A percentile compares a stretch with the other conserved stretches of the same genome.
Evolutionary conservation across 2,888 invertebrate genomes (phyloP).

Genomic region (Exephanes ischioxanthus): DNA sequence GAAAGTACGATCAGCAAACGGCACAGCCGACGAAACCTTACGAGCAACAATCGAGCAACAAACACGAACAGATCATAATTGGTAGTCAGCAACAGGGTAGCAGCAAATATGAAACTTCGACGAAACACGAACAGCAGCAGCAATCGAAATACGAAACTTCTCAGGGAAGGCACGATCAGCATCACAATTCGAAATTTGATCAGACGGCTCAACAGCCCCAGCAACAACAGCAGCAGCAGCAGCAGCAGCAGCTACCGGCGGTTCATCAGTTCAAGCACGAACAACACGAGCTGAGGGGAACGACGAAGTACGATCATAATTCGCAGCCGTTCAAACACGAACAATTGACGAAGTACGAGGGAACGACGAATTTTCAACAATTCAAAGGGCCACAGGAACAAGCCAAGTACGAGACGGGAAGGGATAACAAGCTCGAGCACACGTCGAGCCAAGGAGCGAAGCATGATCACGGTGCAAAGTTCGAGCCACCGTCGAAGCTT

Average conservation of each 20-base stretch:
- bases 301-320: constrained; percentile 74
- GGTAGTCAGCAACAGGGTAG: constrained; percentile 61
- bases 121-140: constrained; percentile 75
- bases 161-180: constrained; percentile 70
- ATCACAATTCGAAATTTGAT: constrained; percentile 68
- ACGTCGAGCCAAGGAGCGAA: constrained; percentile 68
- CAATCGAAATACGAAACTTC: constrained; percentile 70
- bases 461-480: constrained; percentile 78
- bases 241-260: constrained; percentile 54
- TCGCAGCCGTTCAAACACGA: constrained; percentile 71
- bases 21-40: constrained; percentile 72
- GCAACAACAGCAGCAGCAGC: constrained; percentile 28
- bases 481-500: constrained; percentile 78
- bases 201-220: constrained; percentile 54
- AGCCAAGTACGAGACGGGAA: constrained; percentile 70
- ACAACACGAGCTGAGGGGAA: constrained; percentile 71
- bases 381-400: constrained; percentile 74
- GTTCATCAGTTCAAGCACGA: constrained; percentile 77
- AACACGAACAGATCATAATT: constrained; percentile 72
- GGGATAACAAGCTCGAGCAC: constrained; percentile 65
- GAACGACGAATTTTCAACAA: constrained; percentile 69
- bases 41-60: constrained; percentile 74
- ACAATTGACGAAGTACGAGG: constrained; percentile 71
- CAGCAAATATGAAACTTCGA: constrained; percentile 72
- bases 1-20: constrained; percentile 71